A percentile compares a stretch with the other conserved stretches of the same genome.
Conservation (phyloP, 2,113 vertebrate species). For the Psophia crepitans region DNA sequence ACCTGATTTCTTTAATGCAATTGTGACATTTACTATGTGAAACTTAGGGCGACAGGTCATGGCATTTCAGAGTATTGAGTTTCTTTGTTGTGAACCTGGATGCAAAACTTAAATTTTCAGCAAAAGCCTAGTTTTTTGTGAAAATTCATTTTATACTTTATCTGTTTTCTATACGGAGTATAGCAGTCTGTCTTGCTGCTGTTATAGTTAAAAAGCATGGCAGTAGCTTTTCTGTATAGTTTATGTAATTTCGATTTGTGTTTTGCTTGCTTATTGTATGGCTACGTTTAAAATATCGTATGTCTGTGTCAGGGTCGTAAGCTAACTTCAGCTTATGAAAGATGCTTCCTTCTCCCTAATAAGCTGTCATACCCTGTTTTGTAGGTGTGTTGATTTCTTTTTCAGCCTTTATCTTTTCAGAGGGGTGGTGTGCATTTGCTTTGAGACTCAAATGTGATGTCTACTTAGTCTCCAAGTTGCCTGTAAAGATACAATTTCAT, state of each 20-base stretch:
- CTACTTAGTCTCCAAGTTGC: neutral
- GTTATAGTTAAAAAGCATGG: neutral
- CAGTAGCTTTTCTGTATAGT: too few species aligned
- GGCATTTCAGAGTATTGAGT: neutral
- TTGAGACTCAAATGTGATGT: neutral
- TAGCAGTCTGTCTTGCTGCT: neutral
- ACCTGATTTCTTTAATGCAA: neutral
- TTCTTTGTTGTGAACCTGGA: neutral
- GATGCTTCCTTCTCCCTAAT: neutral
- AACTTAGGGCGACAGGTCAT: neutral
- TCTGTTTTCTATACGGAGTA: neutral
- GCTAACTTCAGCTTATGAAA: neutral
- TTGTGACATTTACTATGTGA: neutral
- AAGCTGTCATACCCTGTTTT: neutral
- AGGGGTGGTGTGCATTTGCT: neutral
- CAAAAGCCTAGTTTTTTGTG: neutral
- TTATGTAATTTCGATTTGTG: neutral
- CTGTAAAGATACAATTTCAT: neutral
- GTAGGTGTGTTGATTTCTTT: neutral
- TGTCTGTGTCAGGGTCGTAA: too few species aligned
- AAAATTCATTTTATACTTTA: neutral
- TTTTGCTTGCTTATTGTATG: neutral
- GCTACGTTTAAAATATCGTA: neutral
- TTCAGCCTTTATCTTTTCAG: neutral
- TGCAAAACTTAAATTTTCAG: neutral